Conservation (phyloP, 2,113 vertebrate species). For the Pyxicephalus adspersus region DNA sequence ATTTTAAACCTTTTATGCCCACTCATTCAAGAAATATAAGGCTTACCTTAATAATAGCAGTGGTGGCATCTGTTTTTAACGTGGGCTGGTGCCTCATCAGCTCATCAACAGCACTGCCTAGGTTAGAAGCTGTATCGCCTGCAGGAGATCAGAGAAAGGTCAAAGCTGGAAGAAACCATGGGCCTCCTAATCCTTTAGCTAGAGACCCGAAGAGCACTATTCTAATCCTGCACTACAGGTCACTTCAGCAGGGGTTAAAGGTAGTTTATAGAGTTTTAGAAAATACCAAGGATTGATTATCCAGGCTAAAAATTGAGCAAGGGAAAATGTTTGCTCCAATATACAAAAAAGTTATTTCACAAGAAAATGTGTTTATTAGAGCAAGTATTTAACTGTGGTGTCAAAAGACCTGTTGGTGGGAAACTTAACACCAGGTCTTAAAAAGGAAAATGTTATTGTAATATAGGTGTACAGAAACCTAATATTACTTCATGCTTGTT, state of each 20-base stretch:
- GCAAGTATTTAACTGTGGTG: no score
- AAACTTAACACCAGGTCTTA: no score
- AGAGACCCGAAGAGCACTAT: slow-evolving; percentile 53
- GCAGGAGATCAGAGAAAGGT: slow-evolving; percentile 59
- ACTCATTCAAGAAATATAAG: background rate
- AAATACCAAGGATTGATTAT: slow-evolving; percentile 25
- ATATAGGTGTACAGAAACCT: no score
- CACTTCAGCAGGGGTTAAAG: no score
- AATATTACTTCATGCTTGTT: no score
- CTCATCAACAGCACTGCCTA: slow-evolving; percentile 95
- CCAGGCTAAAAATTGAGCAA: background rate
- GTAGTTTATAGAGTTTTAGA: no score
- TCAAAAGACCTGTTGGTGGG: no score
- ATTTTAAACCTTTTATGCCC: background rate
- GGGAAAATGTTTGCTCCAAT: background rate
- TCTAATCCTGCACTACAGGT: slow-evolving; percentile 52
- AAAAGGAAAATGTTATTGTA: no score
- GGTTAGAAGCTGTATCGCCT: slow-evolving; percentile 95
- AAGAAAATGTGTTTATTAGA: no score
- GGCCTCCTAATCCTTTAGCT: slow-evolving; percentile 55
- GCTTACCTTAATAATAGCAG: slow-evolving; percentile 93
- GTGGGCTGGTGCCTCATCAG: slow-evolving; percentile 97
- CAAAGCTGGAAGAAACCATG: slow-evolving; percentile 56
- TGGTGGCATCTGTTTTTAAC: slow-evolving; percentile 93
- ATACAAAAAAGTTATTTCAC: no score